Percentiles rank a stretch among this genome's conserved stretches.
Evolutionary conservation across 2,797 vertebrate genomes (phyloP).

Genomic region (Danio tinwini): DNA sequence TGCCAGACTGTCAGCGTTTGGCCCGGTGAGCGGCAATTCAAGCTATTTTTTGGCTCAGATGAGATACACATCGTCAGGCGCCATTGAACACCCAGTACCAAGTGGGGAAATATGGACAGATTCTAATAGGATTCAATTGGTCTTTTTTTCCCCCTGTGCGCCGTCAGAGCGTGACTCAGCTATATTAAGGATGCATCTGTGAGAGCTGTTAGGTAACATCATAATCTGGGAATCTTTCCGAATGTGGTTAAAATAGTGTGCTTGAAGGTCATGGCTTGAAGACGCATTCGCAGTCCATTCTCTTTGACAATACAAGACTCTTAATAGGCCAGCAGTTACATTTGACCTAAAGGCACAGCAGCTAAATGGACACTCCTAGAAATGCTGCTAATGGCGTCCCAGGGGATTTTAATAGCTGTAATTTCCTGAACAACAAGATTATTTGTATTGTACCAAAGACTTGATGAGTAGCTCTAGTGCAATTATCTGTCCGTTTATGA

Average conservation of each 20-base stretch:
- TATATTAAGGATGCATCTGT: conserved; percentile 3
- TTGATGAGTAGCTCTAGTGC: neutral
- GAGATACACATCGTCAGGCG: conserved; percentile 25
- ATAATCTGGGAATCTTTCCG: conserved; percentile 6
- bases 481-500: neutral
- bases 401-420: neutral
- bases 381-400: neutral
- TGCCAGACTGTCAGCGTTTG: conserved; percentile 38
- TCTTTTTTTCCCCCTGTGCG: conserved; percentile 5
- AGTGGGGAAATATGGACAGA: conserved; percentile 15
- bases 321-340: conserved; percentile 7
- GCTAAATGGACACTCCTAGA: conserved; percentile 5
- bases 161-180: conserved; percentile 16
- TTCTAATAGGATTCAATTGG: conserved; percentile 37
- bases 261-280: conserved; percentile 18
- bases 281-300: neutral
- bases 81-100: conserved; percentile 6
- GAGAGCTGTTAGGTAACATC: conserved; percentile 9
- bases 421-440: neutral
- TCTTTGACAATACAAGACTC: neutral
- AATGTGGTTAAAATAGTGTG: conserved; percentile 9
- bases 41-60: conserved; percentile 30
- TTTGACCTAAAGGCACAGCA: neutral
- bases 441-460: neutral
- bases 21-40: conserved; percentile 19